Evolutionary conservation across 2,797 vertebrate genomes (phyloP).

Genomic region (Kryptolebias ocellatus): DNA sequence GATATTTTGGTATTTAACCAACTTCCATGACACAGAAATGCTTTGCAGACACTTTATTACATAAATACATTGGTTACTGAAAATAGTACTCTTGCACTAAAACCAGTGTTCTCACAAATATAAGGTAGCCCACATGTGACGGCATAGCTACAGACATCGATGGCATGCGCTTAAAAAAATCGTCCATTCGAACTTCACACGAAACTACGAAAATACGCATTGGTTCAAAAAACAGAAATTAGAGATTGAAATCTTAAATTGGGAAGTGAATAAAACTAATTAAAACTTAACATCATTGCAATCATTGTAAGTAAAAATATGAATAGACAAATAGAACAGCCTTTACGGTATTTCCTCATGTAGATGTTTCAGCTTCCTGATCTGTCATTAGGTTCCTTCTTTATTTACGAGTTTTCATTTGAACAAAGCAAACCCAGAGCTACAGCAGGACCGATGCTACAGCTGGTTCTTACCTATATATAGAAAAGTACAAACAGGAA

Average conservation of each 20-base stretch:
- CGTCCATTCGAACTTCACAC: slow-evolving; percentile 30
- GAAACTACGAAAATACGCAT: not conserved
- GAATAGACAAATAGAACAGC: too few species aligned
- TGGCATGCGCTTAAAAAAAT: slow-evolving; percentile 47
- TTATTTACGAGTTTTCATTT: too few species aligned
- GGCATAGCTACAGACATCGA: slow-evolving; percentile 55
- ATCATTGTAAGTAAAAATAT: not conserved
- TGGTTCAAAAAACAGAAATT: not conserved
- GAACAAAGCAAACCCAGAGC: too few species aligned
- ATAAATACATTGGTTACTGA: slow-evolving; percentile 99
- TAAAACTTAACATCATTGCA: not conserved
- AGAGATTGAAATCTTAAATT: not conserved
- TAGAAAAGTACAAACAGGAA: too few species aligned
- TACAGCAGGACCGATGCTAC: too few species aligned
- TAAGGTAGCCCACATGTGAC: slow-evolving; percentile 87
- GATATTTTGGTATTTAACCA: not conserved
- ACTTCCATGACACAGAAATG: slow-evolving; percentile 67
- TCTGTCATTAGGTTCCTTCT: too few species aligned
- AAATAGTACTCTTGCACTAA: slow-evolving; percentile 99
- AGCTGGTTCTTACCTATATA: too few species aligned
- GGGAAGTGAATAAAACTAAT: not conserved
- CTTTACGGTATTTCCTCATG: too few species aligned
- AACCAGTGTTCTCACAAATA: slow-evolving; percentile 93
- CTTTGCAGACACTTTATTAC: slow-evolving; percentile 99
- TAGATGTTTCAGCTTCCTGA: too few species aligned